A percentile compares a stretch with the other conserved stretches of the same genome.
Conservation (phyloP, 2,113 vertebrate genomes). For the Drymodes brunneopygia region DNA sequence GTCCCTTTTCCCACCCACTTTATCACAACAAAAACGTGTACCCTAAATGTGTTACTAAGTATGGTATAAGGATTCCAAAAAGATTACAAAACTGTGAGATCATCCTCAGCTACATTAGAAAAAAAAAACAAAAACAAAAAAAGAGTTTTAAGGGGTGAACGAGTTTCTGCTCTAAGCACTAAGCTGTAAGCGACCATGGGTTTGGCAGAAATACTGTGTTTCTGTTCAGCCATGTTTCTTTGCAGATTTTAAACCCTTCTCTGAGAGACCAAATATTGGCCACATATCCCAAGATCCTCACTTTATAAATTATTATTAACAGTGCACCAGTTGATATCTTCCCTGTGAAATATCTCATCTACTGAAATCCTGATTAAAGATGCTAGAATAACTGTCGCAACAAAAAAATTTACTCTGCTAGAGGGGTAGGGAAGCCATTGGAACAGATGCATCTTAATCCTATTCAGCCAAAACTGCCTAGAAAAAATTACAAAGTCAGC, state of each 20-base stretch:
- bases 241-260: not conserved
- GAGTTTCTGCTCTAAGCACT: not conserved
- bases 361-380: not conserved
- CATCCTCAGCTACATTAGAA: not conserved
- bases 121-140: no score
- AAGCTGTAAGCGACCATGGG: not conserved
- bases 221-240: not conserved
- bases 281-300: not conserved
- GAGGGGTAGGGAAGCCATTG: not conserved
- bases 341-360: not conserved
- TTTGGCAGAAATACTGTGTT: not conserved
- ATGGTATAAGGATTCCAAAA: not conserved
- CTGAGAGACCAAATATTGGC: not conserved
- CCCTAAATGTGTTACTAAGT: not conserved
- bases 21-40: not conserved
- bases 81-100: not conserved
- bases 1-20: not conserved
- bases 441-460: not conserved
- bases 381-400: not conserved
- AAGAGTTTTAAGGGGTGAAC: not conserved
- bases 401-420: not conserved
- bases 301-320: not conserved
- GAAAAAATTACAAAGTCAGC: not conserved
- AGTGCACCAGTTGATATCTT: not conserved
- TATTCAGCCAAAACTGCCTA: not conserved